Evolutionary conservation across 2,888 invertebrate species (phyloP).

Genomic region (Andrena haemorrhoa): DNA sequence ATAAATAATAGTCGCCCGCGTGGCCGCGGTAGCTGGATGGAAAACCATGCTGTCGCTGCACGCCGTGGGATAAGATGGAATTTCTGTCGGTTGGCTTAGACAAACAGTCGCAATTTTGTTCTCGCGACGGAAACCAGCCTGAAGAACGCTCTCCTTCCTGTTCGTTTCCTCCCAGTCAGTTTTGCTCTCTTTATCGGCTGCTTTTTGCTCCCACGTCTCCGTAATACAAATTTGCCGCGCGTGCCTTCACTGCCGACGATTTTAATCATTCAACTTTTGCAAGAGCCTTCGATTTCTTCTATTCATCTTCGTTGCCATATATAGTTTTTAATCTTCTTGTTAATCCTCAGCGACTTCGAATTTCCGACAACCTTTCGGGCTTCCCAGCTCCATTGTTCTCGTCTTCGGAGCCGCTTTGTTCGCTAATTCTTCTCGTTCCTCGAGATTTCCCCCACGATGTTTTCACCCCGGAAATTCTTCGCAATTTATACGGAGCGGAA

Average conservation of each 20-base stretch:
- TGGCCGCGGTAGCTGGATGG: slow-evolving; percentile 21
- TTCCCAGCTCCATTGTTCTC: slow-evolving; percentile 3
- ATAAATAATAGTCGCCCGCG: slow-evolving; percentile 60
- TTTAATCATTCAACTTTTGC: slow-evolving; percentile 1
- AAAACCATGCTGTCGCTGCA: slow-evolving; percentile 25
- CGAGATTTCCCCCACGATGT: slow-evolving; percentile 36
- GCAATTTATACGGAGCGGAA: slow-evolving; percentile 38
- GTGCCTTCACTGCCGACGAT: slow-evolving; percentile 13
- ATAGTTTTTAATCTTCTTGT: background rate
- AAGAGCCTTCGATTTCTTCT: background rate
- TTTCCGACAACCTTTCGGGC: background rate
- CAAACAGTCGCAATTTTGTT: slow-evolving; percentile 80
- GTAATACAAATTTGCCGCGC: slow-evolving; percentile 44
- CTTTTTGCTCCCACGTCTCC: slow-evolving; percentile 21
- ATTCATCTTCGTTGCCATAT: background rate
- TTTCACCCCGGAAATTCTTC: slow-evolving; percentile 41
- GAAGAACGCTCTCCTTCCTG: slow-evolving; percentile 44
- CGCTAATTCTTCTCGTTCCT: slow-evolving; percentile 20
- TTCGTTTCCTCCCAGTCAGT: slow-evolving; percentile 20
- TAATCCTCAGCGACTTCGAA: background rate
- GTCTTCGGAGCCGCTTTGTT: slow-evolving; percentile 8
- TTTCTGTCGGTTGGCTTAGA: slow-evolving; percentile 78
- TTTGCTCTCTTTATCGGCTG: slow-evolving; percentile 25
- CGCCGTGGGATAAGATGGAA: slow-evolving; percentile 75
- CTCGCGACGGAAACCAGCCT: slow-evolving; percentile 55